These are phyloP conservation scores for Babyrousa celebensis DNA, from an alignment of 2,797 vertebrate genomes.

Conservation along the genomic window DNA sequence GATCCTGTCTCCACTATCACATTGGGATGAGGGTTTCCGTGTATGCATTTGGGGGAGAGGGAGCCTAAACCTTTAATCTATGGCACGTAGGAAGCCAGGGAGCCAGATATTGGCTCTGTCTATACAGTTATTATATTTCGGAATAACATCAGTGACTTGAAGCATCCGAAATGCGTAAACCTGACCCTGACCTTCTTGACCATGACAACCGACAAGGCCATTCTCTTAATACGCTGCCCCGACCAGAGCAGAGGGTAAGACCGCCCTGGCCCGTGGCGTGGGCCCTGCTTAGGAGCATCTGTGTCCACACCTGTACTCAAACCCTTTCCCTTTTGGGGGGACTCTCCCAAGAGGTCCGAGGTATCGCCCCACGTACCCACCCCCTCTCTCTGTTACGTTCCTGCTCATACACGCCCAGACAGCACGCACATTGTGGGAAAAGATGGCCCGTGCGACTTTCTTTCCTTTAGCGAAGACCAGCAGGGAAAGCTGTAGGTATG, in stretches of 20 bases:
- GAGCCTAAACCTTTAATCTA: neutral
- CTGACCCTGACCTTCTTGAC: slow-evolving; percentile 5
- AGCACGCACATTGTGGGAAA: neutral
- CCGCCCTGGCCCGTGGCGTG: neutral
- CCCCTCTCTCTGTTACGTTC: neutral
- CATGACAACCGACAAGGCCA: neutral
- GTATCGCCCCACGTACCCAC: neutral
- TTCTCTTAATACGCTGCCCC: neutral
- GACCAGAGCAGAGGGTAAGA: neutral
- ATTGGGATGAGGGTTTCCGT: neutral
- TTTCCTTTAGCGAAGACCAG: slow-evolving; percentile 59
- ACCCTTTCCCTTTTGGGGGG: neutral
- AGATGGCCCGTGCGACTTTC: neutral
- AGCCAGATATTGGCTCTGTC: neutral
- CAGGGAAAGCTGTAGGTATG: slow-evolving; percentile 18
- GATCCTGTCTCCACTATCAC: neutral
- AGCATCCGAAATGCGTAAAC: slow-evolving; percentile 2
- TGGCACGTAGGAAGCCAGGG: neutral
- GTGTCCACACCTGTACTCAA: neutral
- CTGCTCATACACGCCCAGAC: neutral
- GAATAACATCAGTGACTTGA: neutral
- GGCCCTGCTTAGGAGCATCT: neutral
- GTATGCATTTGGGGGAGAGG: neutral
- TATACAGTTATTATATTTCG: neutral
- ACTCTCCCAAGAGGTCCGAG: neutral